Evolutionary conservation across 37 sponge, comb jelly and placozoan species (phyloP).

Genomic region (Cliona cf. orientalis): DNA sequence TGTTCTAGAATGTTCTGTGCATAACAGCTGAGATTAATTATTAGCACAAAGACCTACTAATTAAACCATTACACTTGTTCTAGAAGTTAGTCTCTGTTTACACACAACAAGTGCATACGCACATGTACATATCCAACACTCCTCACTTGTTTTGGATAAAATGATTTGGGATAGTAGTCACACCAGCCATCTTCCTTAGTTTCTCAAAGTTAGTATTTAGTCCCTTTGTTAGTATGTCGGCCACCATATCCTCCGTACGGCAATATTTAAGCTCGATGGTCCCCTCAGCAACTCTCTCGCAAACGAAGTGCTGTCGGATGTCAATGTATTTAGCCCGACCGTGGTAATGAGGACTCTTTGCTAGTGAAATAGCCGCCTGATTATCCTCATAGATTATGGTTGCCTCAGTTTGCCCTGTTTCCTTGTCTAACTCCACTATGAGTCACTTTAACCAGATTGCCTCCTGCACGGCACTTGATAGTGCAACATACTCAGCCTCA

Average conservation of each 20-base stretch:
- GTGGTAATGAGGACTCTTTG: constrained; percentile 60
- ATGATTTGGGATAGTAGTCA: neutral
- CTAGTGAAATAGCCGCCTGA: constrained; percentile 53
- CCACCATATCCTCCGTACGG: constrained; percentile 47
- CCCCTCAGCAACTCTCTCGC: constrained; percentile 17
- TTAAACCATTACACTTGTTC: no score
- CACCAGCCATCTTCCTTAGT: constrained; percentile 23
- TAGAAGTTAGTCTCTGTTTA: no score
- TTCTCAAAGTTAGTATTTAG: constrained; percentile 14
- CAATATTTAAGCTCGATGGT: constrained; percentile 52
- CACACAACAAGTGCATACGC: constrained; percentile 11
- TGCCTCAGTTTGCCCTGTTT: constrained; percentile 19
- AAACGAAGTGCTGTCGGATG: constrained; percentile 39
- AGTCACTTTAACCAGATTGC: constrained; percentile 53
- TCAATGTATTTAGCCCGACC: constrained; percentile 36
- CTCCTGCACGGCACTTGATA: constrained; percentile 57
- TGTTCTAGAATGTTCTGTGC: no score
- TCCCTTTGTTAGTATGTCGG: constrained; percentile 55
- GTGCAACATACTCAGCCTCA: constrained; percentile 66
- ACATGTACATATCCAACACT: constrained; percentile 39
- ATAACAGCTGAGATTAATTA: no score
- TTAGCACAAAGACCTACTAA: no score
- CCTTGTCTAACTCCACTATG: constrained; percentile 11
- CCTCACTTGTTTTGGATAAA: constrained; percentile 43
- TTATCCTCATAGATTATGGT: constrained; percentile 66